Base-by-base conservation (phyloP, 2,888 invertebrate species). In the Stenotaenia linearis region DNA sequence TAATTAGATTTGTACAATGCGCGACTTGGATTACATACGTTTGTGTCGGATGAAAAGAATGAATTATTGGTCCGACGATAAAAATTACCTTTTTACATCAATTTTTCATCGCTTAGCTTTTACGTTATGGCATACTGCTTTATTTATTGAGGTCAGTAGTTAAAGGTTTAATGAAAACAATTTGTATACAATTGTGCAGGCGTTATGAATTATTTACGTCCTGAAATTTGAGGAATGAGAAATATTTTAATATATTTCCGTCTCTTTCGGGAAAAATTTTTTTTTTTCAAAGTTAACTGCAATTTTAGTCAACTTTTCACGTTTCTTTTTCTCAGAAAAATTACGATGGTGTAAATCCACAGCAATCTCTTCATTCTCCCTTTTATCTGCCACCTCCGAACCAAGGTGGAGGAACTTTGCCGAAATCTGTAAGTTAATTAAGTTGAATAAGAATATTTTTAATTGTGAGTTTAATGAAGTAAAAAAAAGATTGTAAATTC, bases 51-150 rank as follows among this genome's bases (percentile, higher is more conserved):
- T 23, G 23, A 77, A 77, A 28, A 6, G 28, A 45, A 30, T 6
- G 23, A 77, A 45, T 45, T 37, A n/a, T 7, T 45, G 45, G 23
- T 23, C 12, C 6, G 77, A 77, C 18, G 28, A 37, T 25, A 6
- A 77, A 25, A 40, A 45, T 25, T 40, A 37, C 18, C n/a, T 28
- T 45, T 79, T 69, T 1, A 21, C 35, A 28, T 69, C 79, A 12
- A 89, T 91, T 82, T 87, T 92, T 81, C 91, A 92, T 84, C 89
- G 91, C 80, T 89, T 92, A 40, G 92, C 92, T 50, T 92, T 92
- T 84, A 91, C 92, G 35, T 88, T 92, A 81, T 92, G 92, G 92
- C 90, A 92, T 83, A 91, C 91, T 79, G 91, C 92, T 69, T 90
- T 92, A 85, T 90, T 91, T 84, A 89, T 92, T 82, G 91, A 92